A percentile compares a stretch with the other conserved stretches of the same genome.
These are phyloP conservation scores for Lasioglossum oenotherae DNA, from an alignment of 2,888 invertebrate genomes.

Conservation along the genomic window DNA sequence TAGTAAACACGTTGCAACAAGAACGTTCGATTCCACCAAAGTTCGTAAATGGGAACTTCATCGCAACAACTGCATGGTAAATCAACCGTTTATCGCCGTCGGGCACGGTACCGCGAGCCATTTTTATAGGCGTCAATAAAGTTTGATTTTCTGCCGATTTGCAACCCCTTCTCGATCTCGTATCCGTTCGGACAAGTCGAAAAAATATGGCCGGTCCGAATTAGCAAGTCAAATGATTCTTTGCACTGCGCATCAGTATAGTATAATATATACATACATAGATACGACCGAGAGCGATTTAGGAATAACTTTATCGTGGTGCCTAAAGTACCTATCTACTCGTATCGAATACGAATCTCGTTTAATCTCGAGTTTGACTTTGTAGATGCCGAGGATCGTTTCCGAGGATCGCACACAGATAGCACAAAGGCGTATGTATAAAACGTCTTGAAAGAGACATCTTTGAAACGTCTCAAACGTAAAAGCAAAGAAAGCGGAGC, in stretches of 20 bases:
- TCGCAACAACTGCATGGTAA: slow-evolving; percentile 65
- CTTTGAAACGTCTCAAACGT: too few relatives aligned
- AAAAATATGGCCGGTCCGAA: slow-evolving; percentile 15
- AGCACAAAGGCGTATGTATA: too few relatives aligned
- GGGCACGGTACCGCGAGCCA: slow-evolving; percentile 56
- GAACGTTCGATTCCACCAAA: slow-evolving; percentile 24
- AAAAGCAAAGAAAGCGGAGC: too few relatives aligned
- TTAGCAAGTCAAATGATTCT: neutral
- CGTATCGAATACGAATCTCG: neutral
- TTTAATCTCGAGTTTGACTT: neutral
- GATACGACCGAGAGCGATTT: neutral
- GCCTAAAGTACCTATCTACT: neutral
- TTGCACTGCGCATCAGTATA: neutral
- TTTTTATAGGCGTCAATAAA: slow-evolving; percentile 79
- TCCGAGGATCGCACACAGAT: too few relatives aligned
- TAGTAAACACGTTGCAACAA: neutral
- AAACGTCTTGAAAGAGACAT: too few relatives aligned
- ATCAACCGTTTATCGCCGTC: slow-evolving; percentile 71
- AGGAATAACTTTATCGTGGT: neutral
- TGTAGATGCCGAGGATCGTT: neutral
- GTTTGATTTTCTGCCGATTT: slow-evolving; percentile 64
- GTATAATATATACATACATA: neutral
- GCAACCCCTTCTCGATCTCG: slow-evolving; percentile 25
- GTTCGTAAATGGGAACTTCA: slow-evolving; percentile 54
- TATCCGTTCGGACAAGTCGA: slow-evolving; percentile 9